A percentile compares a stretch with the other conserved stretches of the same genome.
Evolutionary conservation across 2,113 vertebrate species (phyloP).

Genomic region (Perca fluviatilis): DNA sequence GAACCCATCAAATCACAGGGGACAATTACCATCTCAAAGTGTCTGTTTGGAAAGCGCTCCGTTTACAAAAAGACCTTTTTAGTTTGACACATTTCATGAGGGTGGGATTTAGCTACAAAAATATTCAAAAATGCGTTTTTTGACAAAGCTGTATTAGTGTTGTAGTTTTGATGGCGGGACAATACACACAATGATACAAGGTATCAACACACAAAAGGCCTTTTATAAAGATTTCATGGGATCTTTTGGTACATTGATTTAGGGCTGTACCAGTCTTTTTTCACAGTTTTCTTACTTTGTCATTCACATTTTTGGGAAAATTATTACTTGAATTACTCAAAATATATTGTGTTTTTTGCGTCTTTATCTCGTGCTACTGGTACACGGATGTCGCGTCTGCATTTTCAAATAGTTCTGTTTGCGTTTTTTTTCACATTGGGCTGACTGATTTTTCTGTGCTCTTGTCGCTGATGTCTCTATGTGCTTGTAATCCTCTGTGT

Average conservation of each 20-base stretch:
- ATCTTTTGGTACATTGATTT: not conserved
- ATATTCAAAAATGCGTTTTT: not conserved
- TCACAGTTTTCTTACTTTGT: conserved; percentile 12
- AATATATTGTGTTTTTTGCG: conserved; percentile 1
- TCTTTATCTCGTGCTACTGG: not conserved
- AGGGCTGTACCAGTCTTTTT: not conserved
- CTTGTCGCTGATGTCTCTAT: conserved; percentile 6
- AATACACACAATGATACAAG: not conserved
- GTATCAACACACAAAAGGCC: not conserved
- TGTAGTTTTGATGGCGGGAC: not conserved
- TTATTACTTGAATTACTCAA: conserved; percentile 24
- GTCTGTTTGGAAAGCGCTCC: not conserved
- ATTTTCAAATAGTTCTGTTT: conserved; percentile 5
- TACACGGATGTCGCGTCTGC: not conserved
- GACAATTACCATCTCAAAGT: conserved; percentile 39
- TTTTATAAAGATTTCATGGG: not conserved
- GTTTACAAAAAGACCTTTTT: conserved; percentile 13
- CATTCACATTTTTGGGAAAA: conserved; percentile 49
- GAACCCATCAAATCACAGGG: conserved; percentile 8
- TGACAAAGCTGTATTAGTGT: not conserved
- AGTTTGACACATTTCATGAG: not conserved
- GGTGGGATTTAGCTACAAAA: not conserved
- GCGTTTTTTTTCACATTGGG: not conserved
- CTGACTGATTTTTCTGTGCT: conserved; percentile 41
- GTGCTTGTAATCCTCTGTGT: conserved; percentile 35